Conservation (phyloP, 1,140 invertebrate genomes). For the Popillia japonica region DNA sequence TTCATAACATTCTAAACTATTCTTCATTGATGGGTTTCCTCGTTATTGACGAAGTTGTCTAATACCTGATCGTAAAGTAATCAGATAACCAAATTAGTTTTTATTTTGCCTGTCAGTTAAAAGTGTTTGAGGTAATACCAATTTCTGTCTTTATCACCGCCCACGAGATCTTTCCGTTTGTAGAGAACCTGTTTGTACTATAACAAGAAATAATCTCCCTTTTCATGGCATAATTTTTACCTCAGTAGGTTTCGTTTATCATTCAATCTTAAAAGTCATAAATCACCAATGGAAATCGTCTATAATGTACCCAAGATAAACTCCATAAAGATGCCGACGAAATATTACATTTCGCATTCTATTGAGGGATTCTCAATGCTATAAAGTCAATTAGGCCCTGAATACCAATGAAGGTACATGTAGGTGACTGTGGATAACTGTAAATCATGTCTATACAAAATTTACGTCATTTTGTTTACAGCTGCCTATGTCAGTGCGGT, state of each 20-base stretch:
- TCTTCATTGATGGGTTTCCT: neutral
- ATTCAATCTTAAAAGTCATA: conserved; percentile 53
- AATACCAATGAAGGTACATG: conserved; percentile 45
- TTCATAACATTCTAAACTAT: neutral
- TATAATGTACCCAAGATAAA: conserved; percentile 53
- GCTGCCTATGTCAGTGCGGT: neutral
- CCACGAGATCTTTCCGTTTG: conserved; percentile 23
- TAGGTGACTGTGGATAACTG: conserved; percentile 42
- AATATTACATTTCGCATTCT: conserved; percentile 48
- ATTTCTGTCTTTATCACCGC: conserved; percentile 44
- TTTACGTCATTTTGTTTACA: conserved; percentile 41
- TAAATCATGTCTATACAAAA: conserved; percentile 46
- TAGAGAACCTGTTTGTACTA: conserved; percentile 45
- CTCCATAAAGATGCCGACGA: conserved; percentile 47
- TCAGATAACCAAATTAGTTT: neutral
- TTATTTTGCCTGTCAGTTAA: neutral
- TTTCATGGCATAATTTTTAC: conserved; percentile 47
- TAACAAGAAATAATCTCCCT: conserved; percentile 48
- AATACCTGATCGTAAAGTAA: neutral
- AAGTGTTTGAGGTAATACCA: conserved; percentile 8
- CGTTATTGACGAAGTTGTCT: neutral
- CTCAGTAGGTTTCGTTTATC: conserved; percentile 46
- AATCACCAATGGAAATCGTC: conserved; percentile 53
- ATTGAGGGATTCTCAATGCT: conserved; percentile 42
- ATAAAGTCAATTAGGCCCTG: conserved; percentile 48